These are phyloP conservation scores for Artibeus jamaicensis DNA, from an alignment of 2,797 vertebrate species.

Conservation along the genomic window DNA sequence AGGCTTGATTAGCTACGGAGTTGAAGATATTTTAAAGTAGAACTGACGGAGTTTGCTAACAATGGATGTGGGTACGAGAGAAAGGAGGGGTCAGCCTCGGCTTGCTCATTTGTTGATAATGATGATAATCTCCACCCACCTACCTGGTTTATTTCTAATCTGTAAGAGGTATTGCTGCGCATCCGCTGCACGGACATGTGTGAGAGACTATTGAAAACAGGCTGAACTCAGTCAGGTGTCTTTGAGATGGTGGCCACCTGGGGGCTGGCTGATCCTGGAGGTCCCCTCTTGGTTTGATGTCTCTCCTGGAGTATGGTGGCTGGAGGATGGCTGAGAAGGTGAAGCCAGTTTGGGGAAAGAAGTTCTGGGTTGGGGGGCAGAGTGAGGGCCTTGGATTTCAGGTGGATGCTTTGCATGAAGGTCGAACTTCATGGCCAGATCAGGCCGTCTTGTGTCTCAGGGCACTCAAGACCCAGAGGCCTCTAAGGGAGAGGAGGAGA, in stretches of 20 bases:
- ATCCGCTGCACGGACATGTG: fast-evolving
- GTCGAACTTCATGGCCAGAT: neutral
- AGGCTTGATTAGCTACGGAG: neutral
- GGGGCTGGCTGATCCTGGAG: neutral
- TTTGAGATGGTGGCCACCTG: neutral
- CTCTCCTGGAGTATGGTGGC: neutral
- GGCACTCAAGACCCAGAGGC: neutral
- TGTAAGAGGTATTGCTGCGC: neutral
- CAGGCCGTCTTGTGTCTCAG: neutral
- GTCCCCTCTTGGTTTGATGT: neutral
- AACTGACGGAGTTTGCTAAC: neutral
- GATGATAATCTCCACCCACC: neutral
- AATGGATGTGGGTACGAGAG: neutral
- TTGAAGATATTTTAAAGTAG: neutral
- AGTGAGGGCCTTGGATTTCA: neutral
- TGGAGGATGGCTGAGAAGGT: neutral
- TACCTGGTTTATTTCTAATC: neutral
- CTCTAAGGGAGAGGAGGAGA: neutral
- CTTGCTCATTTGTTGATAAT: neutral
- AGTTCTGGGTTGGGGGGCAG: neutral
- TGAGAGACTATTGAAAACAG: neutral
- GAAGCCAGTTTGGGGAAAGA: neutral
- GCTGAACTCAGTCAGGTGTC: neutral
- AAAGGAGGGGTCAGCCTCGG: neutral
- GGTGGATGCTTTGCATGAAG: neutral